Percentiles rank a stretch among this genome's conserved stretches.
Conservation (phyloP, 2,797 vertebrate genomes). For the Tauraco hartlaubi region DNA sequence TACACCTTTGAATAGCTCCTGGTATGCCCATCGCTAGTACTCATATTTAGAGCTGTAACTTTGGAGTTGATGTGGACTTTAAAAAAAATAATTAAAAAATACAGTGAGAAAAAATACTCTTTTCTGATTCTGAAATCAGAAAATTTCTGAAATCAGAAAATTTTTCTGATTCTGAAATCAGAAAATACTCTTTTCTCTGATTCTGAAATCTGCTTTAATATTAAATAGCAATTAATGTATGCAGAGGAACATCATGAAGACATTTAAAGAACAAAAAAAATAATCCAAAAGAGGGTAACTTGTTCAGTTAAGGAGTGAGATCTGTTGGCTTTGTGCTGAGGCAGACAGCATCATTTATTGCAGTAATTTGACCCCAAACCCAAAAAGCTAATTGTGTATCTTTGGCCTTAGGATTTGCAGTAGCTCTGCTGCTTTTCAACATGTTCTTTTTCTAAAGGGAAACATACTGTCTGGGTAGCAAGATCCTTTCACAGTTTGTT, state of each 20-base stretch:
- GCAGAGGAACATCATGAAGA: not conserved
- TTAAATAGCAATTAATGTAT: not conserved
- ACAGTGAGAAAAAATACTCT: no score
- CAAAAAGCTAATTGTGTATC: not conserved
- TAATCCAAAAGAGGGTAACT: not conserved
- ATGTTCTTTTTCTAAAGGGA: not conserved
- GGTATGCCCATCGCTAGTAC: not conserved
- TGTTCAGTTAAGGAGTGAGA: not conserved
- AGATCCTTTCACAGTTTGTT: not conserved
- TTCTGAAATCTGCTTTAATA: not conserved
- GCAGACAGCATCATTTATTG: not conserved
- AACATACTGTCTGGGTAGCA: not conserved
- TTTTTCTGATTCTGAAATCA: no score
- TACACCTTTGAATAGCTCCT: not conserved
- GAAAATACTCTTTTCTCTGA: no score
- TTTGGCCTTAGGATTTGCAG: not conserved
- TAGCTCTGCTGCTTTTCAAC: not conserved
- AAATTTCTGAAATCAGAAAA: not conserved
- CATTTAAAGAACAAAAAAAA: not conserved
- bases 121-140: no score
- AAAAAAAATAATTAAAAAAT: not conserved
- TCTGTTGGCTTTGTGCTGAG: not conserved
- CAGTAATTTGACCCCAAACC: not conserved
- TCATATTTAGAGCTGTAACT: not conserved
- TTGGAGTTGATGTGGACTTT: not conserved